Base-by-base conservation (phyloP, 2,113 vertebrate species). In the Carollia perspicillata region DNA sequence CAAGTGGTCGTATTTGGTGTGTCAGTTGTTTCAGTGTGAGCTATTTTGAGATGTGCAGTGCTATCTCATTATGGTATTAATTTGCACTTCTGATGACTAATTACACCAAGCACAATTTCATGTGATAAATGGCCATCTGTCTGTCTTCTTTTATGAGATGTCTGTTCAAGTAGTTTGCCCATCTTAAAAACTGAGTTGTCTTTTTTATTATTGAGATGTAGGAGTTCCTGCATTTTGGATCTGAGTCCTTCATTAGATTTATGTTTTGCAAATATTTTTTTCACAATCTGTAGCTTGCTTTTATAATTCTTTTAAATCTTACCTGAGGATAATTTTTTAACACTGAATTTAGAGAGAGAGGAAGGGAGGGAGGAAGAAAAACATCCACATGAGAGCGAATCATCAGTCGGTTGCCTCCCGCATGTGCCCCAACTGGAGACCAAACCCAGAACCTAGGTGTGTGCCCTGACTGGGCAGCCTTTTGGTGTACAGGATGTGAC, bases 31-130 rank as follows among this genome's bases (percentile, higher is more conserved):
- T 63, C 10, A 13, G 23, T 30, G 10, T 13, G 9, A 63, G 28
- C 60, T 63, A 2, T 63, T 63, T 30, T 13, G 44, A 28, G 0
- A 0, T 18, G 17, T 0, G 58, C 22, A 0, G 4, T 58, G 37
- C 49, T 60, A 1, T 35, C 60, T 81, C 37, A 7, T n/a, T 3
- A 4, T 2, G 55, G 55, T 26, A 8, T n/a, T 49, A 1, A 4
- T n/a, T 51, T 51, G 42, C 42, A 26, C 33, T 26, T 65, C 79
- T 23, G 53, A 23, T 26, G 79, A 49, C 55, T 33, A 49, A 1
- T 42, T 65, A 9, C 26, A 13, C 12, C 0, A n/a, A 13, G n/a
- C 68, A 4, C 33, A 23, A 51, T 75, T 49, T 6, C 55, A 51
- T 13, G 55, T 74, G 42, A 40, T 12, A 65, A 51, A 26, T 51